Evolutionary conservation across 2,888 invertebrate genomes (phyloP), one percentile per base, ranked within the genome.

Genomic region (Neoascia interrupta): DNA sequence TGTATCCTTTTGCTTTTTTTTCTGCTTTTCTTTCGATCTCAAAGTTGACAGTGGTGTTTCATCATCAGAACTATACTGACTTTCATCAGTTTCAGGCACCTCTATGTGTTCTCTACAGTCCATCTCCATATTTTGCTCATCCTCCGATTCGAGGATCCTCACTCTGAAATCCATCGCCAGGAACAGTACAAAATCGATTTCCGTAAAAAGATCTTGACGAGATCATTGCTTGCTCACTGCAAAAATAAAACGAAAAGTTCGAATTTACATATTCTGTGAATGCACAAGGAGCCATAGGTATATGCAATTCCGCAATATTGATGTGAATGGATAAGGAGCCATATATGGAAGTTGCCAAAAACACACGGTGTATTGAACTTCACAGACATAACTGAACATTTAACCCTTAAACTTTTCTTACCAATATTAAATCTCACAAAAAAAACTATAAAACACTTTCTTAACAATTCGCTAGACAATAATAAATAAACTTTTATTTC

Each of bases 211-310:
- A 41, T 11, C 41, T 39, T 41, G 56, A 39, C 28, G 16, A 43
- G 43, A 56, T 56, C 56, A 56, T 56, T 56, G 41, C 26, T 39
- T 54, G 10, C 21, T 39, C 23, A 39, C 54, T 26, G 21, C 5
- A n/a, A n/a, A n/a, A n/a, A n/a, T n/a, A n/a, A n/a, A n/a, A n/a
- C n/a, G n/a, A n/a, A n/a, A n/a, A n/a, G n/a, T n/a, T n/a, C n/a
- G n/a, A n/a, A n/a, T n/a, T n/a, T n/a, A n/a, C n/a, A n/a, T n/a
- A n/a, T 37, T 37, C 16, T 37, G 49, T 31, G 31, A 49, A 34
- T 49, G 31, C 39, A 26, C n/a, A n/a, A 21, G 36, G 21, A n/a
- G 34, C 21, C 31, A 41, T 31, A 19, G 41, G 54, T 54, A 6
- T 28, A 13, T 49, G 18, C 19, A 41, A 56, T 41, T 31, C 41